These are phyloP conservation scores for Cryptotis parvus DNA, from an alignment of 2,113 vertebrate genomes.

Conservation along the genomic window DNA sequence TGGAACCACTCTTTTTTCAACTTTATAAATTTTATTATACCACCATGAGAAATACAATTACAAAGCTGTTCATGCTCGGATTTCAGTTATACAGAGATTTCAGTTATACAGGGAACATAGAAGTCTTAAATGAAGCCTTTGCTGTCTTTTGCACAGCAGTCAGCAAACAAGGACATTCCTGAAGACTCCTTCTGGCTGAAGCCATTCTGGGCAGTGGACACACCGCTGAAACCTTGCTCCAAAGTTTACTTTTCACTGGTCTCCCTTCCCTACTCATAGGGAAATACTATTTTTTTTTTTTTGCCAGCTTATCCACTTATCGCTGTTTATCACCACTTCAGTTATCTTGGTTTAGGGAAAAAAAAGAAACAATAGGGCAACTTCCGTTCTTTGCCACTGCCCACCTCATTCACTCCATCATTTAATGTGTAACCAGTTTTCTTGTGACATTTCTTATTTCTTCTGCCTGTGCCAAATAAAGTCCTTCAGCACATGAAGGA, in stretches of 20 bases:
- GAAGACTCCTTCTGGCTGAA: background rate
- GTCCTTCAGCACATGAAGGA: background rate
- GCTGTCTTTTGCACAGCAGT: background rate
- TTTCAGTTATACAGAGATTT: too few relatives aligned
- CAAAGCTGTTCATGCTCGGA: too few relatives aligned
- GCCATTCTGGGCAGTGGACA: background rate
- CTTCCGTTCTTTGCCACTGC: fast-evolving
- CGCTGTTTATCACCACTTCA: background rate
- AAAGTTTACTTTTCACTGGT: background rate
- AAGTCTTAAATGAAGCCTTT: background rate
- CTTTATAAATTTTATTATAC: too few relatives aligned
- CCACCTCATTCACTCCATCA: background rate
- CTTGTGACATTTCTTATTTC: background rate
- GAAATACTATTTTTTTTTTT: background rate
- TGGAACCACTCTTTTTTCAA: too few relatives aligned
- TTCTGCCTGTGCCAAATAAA: background rate
- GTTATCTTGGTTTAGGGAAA: background rate
- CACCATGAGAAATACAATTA: too few relatives aligned
- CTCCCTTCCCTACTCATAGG: background rate
- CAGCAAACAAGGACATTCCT: background rate
- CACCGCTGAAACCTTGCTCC: background rate
- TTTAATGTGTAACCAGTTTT: background rate
- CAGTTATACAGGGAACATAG: too few relatives aligned
- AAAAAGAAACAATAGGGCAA: background rate
- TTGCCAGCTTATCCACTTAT: background rate